Percentiles rank a stretch among this genome's conserved stretches.
Evolutionary conservation across 2,888 invertebrate species (phyloP).

Genomic region (Drosophila heteroneura): DNA sequence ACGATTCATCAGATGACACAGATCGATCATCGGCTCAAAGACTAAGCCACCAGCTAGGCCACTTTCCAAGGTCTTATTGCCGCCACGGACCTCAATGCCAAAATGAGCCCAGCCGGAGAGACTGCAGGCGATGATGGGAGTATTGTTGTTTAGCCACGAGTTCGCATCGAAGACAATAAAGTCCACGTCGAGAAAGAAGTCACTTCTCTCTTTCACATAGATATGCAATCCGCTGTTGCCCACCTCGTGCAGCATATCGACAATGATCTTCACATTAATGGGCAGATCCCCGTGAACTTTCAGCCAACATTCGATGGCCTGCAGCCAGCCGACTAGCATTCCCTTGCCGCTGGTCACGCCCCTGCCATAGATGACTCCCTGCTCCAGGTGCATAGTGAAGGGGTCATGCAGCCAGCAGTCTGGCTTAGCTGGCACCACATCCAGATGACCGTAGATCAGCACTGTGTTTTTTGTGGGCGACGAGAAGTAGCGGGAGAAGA

Average conservation of each 20-base stretch:
- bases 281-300: constrained; percentile 43
- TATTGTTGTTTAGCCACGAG: constrained; percentile 36
- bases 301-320: constrained; percentile 54
- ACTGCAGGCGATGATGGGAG: constrained; percentile 48
- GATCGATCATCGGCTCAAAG: constrained; percentile 59
- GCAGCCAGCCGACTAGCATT: constrained; percentile 55
- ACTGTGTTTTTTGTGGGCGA: constrained; percentile 52
- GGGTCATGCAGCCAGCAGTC: constrained; percentile 53
- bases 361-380: constrained; percentile 44
- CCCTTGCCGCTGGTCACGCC: constrained; percentile 61
- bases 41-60: constrained; percentile 52
- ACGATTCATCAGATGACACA: constrained; percentile 56
- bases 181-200: constrained; percentile 55
- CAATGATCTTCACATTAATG: constrained; percentile 53
- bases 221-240: constrained; percentile 48
- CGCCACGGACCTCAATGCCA: constrained; percentile 42
- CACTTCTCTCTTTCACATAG: neutral
- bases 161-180: constrained; percentile 45
- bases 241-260: constrained; percentile 53
- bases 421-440: constrained; percentile 39
- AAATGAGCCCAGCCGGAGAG: constrained; percentile 54
- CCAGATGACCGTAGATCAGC: constrained; percentile 52
- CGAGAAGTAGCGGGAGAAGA: constrained; percentile 61
- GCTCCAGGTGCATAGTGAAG: constrained; percentile 24
- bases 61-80: constrained; percentile 44